Percentiles rank a stretch among this genome's conserved stretches.
phyloP scores from a whole-genome alignment of 2,888 invertebrate genomes.

The Brachypterus glaber region DNA sequence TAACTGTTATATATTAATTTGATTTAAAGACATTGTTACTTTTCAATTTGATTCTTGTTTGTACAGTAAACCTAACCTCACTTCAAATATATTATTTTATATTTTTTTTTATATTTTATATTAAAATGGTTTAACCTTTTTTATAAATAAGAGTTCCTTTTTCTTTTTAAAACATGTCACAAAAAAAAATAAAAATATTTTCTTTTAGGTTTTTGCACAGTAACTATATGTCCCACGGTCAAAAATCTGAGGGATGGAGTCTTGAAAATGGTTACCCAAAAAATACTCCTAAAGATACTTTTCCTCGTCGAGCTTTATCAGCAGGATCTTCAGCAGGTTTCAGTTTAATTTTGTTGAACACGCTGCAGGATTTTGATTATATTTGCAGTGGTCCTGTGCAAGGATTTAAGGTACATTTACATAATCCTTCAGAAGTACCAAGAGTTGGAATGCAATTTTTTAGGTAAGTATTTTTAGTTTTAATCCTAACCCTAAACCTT shows the following conservation, averaged over 20 bases:
- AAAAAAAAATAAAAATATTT: too few relatives aligned
- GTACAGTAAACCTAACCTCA: too few relatives aligned
- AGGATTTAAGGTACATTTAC: constrained; percentile 61
- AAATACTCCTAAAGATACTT: constrained; percentile 45
- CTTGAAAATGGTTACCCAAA: constrained; percentile 54
- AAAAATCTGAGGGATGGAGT: constrained; percentile 46
- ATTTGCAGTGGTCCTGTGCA: constrained; percentile 63
- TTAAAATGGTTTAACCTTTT: too few relatives aligned
- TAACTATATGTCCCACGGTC: constrained; percentile 31
- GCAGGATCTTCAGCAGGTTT: constrained; percentile 60
- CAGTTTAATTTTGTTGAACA: constrained; percentile 52
- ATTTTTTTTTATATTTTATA: too few relatives aligned
- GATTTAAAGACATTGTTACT: too few relatives aligned
- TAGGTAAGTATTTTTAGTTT: too few relatives aligned
- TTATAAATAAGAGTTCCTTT: too few relatives aligned
- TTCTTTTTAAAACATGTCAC: too few relatives aligned
- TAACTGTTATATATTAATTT: too few relatives aligned
- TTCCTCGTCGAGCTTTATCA: constrained; percentile 57
- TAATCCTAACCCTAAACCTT: too few relatives aligned
- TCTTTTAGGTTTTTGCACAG: constrained; percentile 27
- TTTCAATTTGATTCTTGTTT: too few relatives aligned
- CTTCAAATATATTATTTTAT: too few relatives aligned
- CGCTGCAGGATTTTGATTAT: constrained; percentile 54
- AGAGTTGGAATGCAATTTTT: constrained; percentile 58
- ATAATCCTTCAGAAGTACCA: constrained; percentile 61